Conservation (phyloP, 2,888 invertebrate genomes). For the Stenodema calcarata region DNA sequence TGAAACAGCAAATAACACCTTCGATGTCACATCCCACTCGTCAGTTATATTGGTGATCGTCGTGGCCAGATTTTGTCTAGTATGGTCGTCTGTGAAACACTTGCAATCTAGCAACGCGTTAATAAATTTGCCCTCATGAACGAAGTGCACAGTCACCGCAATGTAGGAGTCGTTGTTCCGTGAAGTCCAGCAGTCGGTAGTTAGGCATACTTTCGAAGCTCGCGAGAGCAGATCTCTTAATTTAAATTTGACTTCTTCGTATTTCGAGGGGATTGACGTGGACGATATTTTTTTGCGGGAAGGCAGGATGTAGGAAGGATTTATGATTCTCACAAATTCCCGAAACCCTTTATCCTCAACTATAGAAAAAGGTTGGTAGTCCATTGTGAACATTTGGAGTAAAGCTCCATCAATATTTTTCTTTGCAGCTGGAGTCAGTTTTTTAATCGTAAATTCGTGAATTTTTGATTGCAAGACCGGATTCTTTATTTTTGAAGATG, state of each 20-base stretch:
- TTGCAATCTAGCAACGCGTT: conserved; percentile 36
- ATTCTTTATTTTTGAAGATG: not conserved
- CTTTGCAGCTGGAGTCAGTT: conserved; percentile 54
- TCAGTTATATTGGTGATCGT: not conserved
- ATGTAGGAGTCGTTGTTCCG: conserved; percentile 25
- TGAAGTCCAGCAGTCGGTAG: conserved; percentile 41
- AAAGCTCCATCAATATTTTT: conserved; percentile 57
- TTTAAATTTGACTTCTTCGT: conserved; percentile 50
- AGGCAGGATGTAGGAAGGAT: conserved; percentile 58
- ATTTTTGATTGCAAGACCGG: not conserved
- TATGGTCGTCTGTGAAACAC: not conserved
- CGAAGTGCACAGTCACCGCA: conserved; percentile 33
- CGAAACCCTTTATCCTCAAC: conserved; percentile 59
- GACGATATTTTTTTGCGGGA: conserved; percentile 57
- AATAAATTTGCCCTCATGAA: conserved; percentile 16
- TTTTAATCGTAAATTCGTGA: not conserved
- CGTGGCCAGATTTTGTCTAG: conserved; percentile 5
- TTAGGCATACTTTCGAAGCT: conserved; percentile 4
- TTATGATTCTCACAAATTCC: conserved; percentile 57
- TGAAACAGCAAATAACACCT: conserved; percentile 36
- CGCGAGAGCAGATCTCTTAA: not conserved
- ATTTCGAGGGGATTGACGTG: conserved; percentile 55
- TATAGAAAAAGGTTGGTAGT: conserved; percentile 59
- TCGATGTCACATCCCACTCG: conserved; percentile 12
- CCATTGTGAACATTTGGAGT: conserved; percentile 57